A percentile compares a stretch with the other conserved stretches of the same genome.
Evolutionary conservation across 1,140 invertebrate species (phyloP).

Genomic region (Hyposmocoma kahamanoa): DNA sequence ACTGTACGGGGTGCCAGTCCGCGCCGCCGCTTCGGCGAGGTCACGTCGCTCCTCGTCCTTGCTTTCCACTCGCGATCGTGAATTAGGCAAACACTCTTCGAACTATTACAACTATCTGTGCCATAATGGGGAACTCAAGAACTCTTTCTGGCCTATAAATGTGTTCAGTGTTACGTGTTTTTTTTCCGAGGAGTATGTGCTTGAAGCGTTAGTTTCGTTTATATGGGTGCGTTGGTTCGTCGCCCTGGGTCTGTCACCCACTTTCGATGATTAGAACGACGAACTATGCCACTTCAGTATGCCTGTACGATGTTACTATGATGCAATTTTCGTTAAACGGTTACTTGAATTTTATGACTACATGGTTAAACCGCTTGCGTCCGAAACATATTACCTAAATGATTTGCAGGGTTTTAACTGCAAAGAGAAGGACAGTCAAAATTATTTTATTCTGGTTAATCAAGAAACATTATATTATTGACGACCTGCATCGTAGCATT

Average conservation of each 20-base stretch:
- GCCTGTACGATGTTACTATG: conserved; percentile 22
- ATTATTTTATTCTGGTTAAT: no score
- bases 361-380: no score
- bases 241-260: conserved; percentile 37
- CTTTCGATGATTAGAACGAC: conserved; percentile 51
- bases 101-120: conserved; percentile 14
- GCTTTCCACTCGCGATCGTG: conserved; percentile 26
- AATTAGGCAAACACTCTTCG: conserved; percentile 18
- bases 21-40: conserved; percentile 39
- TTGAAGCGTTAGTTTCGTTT: conserved; percentile 34
- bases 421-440: no score
- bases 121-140: conserved; percentile 25
- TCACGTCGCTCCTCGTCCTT: conserved; percentile 29
- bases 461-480: no score
- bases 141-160: conserved; percentile 22
- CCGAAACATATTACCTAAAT: no score
- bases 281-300: conserved; percentile 13
- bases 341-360: no score
- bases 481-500: no score
- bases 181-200: conserved; percentile 33
- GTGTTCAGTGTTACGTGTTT: conserved; percentile 45
- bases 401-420: no score
- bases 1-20: conserved; percentile 39
- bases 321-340: conserved; percentile 30
- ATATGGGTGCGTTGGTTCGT: conserved; percentile 50